Base-by-base conservation (phyloP, 2,797 vertebrate species). In the Muscicapa comitata region DNA sequence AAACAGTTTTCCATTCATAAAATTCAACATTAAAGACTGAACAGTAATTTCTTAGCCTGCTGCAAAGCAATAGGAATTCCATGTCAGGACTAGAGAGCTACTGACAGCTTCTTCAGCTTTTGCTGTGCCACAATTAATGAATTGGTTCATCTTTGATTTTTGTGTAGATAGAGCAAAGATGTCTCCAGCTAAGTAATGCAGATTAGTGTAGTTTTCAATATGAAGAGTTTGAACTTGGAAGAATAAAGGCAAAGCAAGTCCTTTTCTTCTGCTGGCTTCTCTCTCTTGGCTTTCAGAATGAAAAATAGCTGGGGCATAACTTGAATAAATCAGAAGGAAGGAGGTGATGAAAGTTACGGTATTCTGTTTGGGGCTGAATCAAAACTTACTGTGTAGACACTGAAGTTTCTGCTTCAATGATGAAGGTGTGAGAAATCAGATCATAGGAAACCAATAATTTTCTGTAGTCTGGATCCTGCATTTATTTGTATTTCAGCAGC, bases 1-100 rank as follows among this genome's bases (percentile, higher is more conserved):
- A 92, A 93, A 77, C 15, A 8, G 0, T 40, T 89, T 88, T 59
- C 54, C 84, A 79, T 96, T 95, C 74, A 92, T 77, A 94, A 93
- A 95, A 93, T 88, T 51, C 35, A 88, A 1, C 51, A 38, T 35
- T 89, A 65, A 86, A 91, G 68, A 45, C n/a, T 40, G 37, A 80
- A 55, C 25, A 63, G 45, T 82, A 76, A 71, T 65, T 89, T 94
- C 68, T 76, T 35, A 82, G 25, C 47, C 31, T 88, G 17, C 38
- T 95, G 75, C 28, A 74, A 82, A 89, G 65, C 51, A 38, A 35
- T 35, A 77, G 38, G 57, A 92, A 53, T 61, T 63, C 48, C 6
- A 18, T 14, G 14, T 54, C 84, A 38, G 62, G 35, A 68, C 61
- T 62, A 55, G 74, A 79, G 47, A 80, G 33, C 72, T 86, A 33